Evolutionary conservation across 2,888 invertebrate species (phyloP).

Genomic region (Oligia latruncula): DNA sequence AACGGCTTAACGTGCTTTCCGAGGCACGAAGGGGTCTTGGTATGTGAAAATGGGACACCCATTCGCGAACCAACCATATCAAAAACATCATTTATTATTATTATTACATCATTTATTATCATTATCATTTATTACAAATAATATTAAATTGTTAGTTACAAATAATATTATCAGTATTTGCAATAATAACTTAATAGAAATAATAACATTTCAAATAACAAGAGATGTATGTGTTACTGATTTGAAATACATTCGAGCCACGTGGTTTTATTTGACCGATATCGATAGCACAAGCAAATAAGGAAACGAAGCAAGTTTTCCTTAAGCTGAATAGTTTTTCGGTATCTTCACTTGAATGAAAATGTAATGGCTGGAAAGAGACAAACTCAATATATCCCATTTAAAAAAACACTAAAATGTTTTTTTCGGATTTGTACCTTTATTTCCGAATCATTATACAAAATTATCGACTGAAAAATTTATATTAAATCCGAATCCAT

Average conservation of each 20-base stretch:
- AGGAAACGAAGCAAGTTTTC: slow-evolving; percentile 6
- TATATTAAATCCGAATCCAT: background rate
- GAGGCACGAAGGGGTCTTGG: too few species aligned
- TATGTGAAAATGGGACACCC: too few species aligned
- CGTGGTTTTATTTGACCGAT: background rate
- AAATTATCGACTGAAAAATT: background rate
- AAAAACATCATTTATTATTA: too few species aligned
- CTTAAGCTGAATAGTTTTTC: slow-evolving; percentile 6
- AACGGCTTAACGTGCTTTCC: too few species aligned
- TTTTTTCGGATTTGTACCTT: background rate
- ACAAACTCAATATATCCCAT: background rate
- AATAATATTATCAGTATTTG: background rate
- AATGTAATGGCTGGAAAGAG: background rate
- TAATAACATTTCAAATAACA: background rate
- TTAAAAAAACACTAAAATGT: background rate
- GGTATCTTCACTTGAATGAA: slow-evolving; percentile 20
- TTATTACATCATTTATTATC: too few species aligned
- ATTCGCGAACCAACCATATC: too few species aligned
- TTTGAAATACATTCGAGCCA: background rate
- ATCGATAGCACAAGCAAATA: background rate
- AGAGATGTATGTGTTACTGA: background rate
- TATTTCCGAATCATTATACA: background rate
- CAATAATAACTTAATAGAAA: too few species aligned
- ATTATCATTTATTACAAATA: too few species aligned
- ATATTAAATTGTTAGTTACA: background rate